These are phyloP conservation scores for Ditula angustiorana DNA, from an alignment of 2,888 invertebrate species.

Conservation along the genomic window DNA sequence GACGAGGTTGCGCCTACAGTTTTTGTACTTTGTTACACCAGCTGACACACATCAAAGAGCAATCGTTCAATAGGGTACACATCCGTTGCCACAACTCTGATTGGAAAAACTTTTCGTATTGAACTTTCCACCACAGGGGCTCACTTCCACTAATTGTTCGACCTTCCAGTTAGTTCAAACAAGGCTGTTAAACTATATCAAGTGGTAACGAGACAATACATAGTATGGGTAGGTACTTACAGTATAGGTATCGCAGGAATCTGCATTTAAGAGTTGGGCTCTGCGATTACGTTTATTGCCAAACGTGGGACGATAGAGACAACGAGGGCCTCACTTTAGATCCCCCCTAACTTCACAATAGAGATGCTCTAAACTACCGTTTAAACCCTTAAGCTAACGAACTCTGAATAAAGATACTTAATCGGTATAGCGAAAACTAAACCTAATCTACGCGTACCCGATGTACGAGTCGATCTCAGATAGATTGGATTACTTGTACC, in stretches of 20 bases:
- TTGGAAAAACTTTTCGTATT: conserved; percentile 64
- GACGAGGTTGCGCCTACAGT: no score
- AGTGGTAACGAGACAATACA: not conserved
- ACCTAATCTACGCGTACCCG: conserved; percentile 39
- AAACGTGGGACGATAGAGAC: not conserved
- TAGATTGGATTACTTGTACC: no score
- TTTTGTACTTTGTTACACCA: not conserved
- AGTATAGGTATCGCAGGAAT: not conserved
- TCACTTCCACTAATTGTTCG: conserved; percentile 50
- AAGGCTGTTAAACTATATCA: not conserved
- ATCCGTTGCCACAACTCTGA: conserved; percentile 51
- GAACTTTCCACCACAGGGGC: conserved; percentile 50
- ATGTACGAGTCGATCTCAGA: no score
- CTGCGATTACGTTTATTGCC: not conserved
- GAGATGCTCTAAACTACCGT: not conserved
- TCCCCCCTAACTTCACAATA: not conserved
- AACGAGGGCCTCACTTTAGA: not conserved
- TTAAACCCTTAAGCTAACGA: conserved; percentile 3
- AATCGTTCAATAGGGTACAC: conserved; percentile 5
- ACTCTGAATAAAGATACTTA: not conserved
- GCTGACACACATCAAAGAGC: not conserved
- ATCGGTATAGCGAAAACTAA: conserved; percentile 5
- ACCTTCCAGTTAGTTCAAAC: conserved; percentile 21
- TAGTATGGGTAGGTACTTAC: no score
- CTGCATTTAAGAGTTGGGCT: conserved; percentile 2